A percentile compares a stretch with the other conserved stretches of the same genome.
Evolutionary conservation across 2,888 invertebrate genomes (phyloP).

Genomic region (Aquatica leii): DNA sequence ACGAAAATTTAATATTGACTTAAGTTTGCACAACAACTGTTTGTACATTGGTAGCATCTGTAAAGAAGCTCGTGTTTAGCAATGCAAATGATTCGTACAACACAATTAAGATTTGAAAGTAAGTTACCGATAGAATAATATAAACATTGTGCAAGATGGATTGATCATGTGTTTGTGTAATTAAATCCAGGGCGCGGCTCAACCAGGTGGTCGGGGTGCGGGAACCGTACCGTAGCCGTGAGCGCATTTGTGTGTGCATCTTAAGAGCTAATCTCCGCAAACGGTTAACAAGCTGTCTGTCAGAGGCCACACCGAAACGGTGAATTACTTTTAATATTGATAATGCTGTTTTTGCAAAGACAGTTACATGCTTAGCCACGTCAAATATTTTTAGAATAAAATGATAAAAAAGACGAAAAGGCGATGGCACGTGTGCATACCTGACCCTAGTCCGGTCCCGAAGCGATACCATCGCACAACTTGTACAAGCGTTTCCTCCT

Average conservation of each 20-base stretch:
- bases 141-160: conserved; percentile 40
- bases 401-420: too few relatives aligned
- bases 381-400: too few relatives aligned
- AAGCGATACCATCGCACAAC: too few relatives aligned
- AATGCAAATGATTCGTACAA: conserved; percentile 36
- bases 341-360: too few relatives aligned
- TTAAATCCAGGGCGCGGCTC: conserved; percentile 37
- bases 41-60: conserved; percentile 19
- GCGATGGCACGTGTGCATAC: too few relatives aligned
- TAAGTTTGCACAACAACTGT: too few relatives aligned
- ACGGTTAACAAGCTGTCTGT: conserved; percentile 40
- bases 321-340: conserved; percentile 22
- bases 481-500: too few relatives aligned
- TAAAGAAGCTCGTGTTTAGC: conserved; percentile 26
- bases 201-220: conserved; percentile 37
- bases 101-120: conserved; percentile 40
- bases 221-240: conserved; percentile 25
- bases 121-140: conserved; percentile 39
- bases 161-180: conserved; percentile 40
- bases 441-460: too few relatives aligned
- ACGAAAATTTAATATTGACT: too few relatives aligned
- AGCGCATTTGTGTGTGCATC: too few relatives aligned
- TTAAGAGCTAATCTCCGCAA: conserved; percentile 39
- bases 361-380: too few relatives aligned
- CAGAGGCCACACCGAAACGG: conserved; percentile 36